phyloP scores from a whole-genome alignment of 2,888 invertebrate species.

The Mythimna pallens region DNA sequence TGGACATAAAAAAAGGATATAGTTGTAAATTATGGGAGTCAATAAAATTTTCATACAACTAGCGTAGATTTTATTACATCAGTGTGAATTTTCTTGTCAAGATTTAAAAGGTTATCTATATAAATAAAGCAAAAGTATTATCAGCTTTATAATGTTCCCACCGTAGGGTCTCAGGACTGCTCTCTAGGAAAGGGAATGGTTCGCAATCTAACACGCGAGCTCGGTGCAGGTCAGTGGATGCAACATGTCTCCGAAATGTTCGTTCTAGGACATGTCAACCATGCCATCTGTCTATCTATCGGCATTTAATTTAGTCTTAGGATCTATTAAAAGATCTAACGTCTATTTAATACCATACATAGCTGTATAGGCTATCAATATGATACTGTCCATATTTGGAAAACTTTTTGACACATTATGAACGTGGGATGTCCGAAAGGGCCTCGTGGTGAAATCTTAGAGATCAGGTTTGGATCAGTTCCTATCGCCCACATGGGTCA shows the following conservation, averaged over 20 bases:
- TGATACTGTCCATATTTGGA: slow-evolving; percentile 39
- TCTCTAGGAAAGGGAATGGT: too few relatives aligned
- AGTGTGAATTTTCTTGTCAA: background rate
- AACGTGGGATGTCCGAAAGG: slow-evolving; percentile 58
- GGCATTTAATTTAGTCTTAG: too few relatives aligned
- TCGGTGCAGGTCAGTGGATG: too few relatives aligned
- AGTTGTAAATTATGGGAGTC: background rate
- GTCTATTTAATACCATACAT: slow-evolving; percentile 9
- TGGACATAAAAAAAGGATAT: too few relatives aligned
- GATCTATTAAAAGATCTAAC: background rate
- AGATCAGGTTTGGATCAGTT: slow-evolving; percentile 57
- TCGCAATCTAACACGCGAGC: too few relatives aligned
- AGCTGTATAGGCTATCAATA: slow-evolving; percentile 14
- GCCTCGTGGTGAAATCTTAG: slow-evolving; percentile 55
- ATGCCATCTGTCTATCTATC: too few relatives aligned
- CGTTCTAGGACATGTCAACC: too few relatives aligned
- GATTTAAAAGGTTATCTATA: too few relatives aligned
- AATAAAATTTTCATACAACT: background rate
- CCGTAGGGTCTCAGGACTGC: too few relatives aligned
- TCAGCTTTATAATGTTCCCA: too few relatives aligned
- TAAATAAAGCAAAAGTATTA: too few relatives aligned
- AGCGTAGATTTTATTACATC: background rate
- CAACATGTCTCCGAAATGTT: too few relatives aligned
- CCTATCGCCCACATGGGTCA: slow-evolving; percentile 57
- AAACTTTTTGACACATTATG: slow-evolving; percentile 39